phyloP scores from a whole-genome alignment of 2,888 invertebrate species.

The Brachypterus glaber region DNA sequence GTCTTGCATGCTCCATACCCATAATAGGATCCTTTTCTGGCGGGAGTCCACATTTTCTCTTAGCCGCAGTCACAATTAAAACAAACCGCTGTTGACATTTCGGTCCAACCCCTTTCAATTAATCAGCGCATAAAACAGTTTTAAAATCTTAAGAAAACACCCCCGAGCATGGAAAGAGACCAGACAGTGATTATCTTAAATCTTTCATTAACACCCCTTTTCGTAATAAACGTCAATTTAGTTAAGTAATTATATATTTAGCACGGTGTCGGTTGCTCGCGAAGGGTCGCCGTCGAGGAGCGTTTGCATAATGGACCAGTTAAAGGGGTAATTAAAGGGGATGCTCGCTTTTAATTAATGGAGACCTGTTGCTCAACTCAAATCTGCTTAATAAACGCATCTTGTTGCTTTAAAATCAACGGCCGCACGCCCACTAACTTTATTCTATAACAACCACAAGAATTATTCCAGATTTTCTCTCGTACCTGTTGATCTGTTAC shows the following conservation, averaged over 20 bases:
- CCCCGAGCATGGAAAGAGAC: slow-evolving; percentile 32
- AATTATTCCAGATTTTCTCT: slow-evolving; percentile 6
- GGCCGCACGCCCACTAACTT: not conserved
- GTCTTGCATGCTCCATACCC: too few relatives aligned
- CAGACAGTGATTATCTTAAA: slow-evolving; percentile 34
- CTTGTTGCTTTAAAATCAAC: slow-evolving; percentile 20
- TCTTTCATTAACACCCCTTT: slow-evolving; percentile 40
- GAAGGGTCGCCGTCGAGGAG: slow-evolving; percentile 21
- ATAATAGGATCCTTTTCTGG: slow-evolving; percentile 20
- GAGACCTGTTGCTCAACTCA: slow-evolving; percentile 38
- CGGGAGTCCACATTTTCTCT: too few relatives aligned
- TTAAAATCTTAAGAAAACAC: slow-evolving; percentile 35
- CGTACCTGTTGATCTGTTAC: slow-evolving; percentile 15
- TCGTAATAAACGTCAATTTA: slow-evolving; percentile 41
- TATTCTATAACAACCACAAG: slow-evolving; percentile 4
- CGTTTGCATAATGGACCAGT: slow-evolving; percentile 42
- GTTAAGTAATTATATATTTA: slow-evolving; percentile 41
- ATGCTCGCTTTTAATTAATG: slow-evolving; percentile 41
- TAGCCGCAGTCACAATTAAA: slow-evolving; percentile 28
- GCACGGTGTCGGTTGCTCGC: slow-evolving; percentile 21
- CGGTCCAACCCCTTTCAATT: slow-evolving; percentile 36
- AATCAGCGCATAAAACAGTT: slow-evolving; percentile 29
- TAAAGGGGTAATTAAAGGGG: slow-evolving; percentile 43
- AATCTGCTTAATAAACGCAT: slow-evolving; percentile 28
- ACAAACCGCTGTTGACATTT: slow-evolving; percentile 27